Evolutionary conservation across 1,140 invertebrate genomes (phyloP).

Genomic region (Drosophila nigrodunni): DNA sequence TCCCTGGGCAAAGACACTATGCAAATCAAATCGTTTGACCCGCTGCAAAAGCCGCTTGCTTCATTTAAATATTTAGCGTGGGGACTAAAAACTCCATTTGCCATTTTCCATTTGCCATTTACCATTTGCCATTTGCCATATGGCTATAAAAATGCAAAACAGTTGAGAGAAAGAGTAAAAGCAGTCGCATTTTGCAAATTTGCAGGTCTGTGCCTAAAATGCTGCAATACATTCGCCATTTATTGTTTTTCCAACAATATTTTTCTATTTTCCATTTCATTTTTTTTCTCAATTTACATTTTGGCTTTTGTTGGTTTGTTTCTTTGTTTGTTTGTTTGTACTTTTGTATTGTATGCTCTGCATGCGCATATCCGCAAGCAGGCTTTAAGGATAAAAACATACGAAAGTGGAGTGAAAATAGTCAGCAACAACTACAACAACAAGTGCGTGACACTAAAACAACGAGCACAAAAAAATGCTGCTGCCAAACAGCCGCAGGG

Average conservation of each 20-base stretch:
- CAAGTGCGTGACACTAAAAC: constrained; percentile 41
- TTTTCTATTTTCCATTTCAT: neutral
- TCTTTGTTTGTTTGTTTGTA: constrained; percentile 28
- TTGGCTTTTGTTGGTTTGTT: constrained; percentile 50
- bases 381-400: constrained; percentile 81
- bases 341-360: constrained; percentile 9
- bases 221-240: constrained; percentile 80
- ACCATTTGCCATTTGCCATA: constrained; percentile 67
- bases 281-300: constrained; percentile 36
- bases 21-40: constrained; percentile 70
- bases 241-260: constrained; percentile 79
- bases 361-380: constrained; percentile 77
- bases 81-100: constrained; percentile 46
- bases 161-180: constrained; percentile 3
- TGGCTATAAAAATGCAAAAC: constrained; percentile 79
- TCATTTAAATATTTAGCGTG: constrained; percentile 75
- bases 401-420: constrained; percentile 78
- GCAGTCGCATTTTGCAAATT: constrained; percentile 69
- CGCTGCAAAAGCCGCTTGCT: constrained; percentile 65
- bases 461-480: constrained; percentile 39
- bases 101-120: constrained; percentile 29
- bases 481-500: constrained; percentile 63
- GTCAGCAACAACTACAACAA: constrained; percentile 52
- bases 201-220: constrained; percentile 80
- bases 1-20: constrained; percentile 33